Evolutionary conservation across 2,113 vertebrate genomes (phyloP).

Genomic region (Oncorhynchus nerka): DNA sequence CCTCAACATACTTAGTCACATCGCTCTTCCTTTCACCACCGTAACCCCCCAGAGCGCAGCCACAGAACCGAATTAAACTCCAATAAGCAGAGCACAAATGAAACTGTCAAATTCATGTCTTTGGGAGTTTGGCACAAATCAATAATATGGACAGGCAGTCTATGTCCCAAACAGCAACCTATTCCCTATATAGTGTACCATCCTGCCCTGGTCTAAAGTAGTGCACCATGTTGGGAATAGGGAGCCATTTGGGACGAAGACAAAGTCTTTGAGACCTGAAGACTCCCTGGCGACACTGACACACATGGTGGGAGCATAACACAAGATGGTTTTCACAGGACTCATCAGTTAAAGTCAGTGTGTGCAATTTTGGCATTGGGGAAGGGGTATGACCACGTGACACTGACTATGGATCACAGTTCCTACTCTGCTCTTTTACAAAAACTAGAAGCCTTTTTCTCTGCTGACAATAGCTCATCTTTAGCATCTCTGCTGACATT

Average conservation of each 20-base stretch:
- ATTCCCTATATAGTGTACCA: too few relatives aligned
- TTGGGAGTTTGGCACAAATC: conserved; percentile 57
- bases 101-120: conserved; percentile 56
- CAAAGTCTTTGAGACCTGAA: background rate
- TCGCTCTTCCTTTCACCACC: conserved; percentile 37
- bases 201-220: too few relatives aligned
- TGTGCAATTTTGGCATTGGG: too few relatives aligned
- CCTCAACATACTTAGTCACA: conserved; percentile 32
- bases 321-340: conserved; percentile 5
- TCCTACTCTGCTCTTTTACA: too few relatives aligned
- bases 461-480: too few relatives aligned
- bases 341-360: background rate
- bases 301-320: conserved; percentile 34
- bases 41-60: conserved; percentile 41
- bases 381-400: too few relatives aligned
- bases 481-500: too few relatives aligned
- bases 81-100: conserved; percentile 54
- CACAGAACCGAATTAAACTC: conserved; percentile 60
- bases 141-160: conserved; percentile 35
- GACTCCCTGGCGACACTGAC: conserved; percentile 34
- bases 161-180: background rate
- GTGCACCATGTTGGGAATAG: too few relatives aligned
- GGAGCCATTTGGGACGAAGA: too few relatives aligned
- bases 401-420: too few relatives aligned
- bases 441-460: too few relatives aligned